Base-by-base conservation (phyloP, 2,113 vertebrate genomes). In the Rhizomys pruinosus region DNA sequence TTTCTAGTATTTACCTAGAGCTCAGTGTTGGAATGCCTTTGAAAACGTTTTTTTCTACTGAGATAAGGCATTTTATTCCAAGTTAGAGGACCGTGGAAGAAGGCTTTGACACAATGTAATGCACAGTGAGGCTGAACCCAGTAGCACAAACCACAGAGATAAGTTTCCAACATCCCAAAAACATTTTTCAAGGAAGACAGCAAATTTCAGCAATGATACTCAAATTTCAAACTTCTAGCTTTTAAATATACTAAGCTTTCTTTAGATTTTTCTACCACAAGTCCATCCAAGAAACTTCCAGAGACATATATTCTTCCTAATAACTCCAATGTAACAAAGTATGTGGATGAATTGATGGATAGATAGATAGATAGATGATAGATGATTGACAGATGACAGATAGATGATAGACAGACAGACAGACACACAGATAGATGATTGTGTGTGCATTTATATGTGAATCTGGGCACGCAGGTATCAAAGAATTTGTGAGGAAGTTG, bases 41-140 rank as follows among this genome's bases (percentile, higher is more conserved):
- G 96, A 98, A 98, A 97, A 97, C 93, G 96, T 90, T 73, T 86
- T 97, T 87, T 96, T 95, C 96, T 97, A 97, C 78, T 94, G 97
- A 97, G 92, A 97, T 96, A 96, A 90, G 96, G 97, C 94, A 95
- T 97, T 97, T 96, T 96, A 96, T 96, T 97, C 97, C 96, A 97
- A 96, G 96, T 97, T 94, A 97, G 94, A 97, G 94, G 93, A 95
- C 95, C 95, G 47, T 89, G 95, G 96, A 92, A 94, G 91, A 96
- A 94, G 95, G 96, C 94, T 97, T 94, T 97, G 97, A 96, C 94
- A 89, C 89, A 0, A 66, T 89, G 6, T 64, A 42, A 68, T 20
- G 5, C 7, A 42, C 12, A 66, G 32, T 44, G 37, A 94, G 32
- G 57, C 47, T 39, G 47, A 11, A 59, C 5, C 11, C 10, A 12